Evolutionary conservation across 35 echinoderm and acorn worm genomes (phyloP).

Genomic region (Diadema setosum): DNA sequence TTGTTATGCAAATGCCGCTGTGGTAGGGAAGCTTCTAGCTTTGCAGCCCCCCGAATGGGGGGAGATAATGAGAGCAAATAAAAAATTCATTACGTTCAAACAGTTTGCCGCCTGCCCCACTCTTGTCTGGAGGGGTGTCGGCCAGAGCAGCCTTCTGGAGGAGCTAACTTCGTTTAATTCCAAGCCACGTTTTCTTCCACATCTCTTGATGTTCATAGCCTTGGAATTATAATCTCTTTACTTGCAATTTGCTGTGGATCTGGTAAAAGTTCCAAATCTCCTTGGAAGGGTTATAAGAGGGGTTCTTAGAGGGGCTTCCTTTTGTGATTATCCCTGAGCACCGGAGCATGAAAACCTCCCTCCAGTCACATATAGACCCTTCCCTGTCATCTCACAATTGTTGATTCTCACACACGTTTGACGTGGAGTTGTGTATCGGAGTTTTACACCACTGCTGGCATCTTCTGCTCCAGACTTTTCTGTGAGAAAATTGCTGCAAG

Average conservation of each 20-base stretch:
- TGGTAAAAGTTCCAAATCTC: not conserved
- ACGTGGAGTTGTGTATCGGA: too few species aligned
- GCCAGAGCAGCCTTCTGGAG: not conserved
- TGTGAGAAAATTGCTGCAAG: too few species aligned
- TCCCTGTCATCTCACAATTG: too few species aligned
- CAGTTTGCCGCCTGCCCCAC: not conserved
- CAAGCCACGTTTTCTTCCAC: not conserved
- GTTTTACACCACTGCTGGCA: too few species aligned
- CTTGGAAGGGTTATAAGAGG: not conserved
- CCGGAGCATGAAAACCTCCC: too few species aligned
- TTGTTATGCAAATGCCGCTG: not conserved
- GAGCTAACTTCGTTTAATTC: not conserved
- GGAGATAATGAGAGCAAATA: not conserved
- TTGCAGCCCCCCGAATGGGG: not conserved
- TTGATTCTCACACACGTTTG: too few species aligned
- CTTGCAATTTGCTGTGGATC: not conserved
- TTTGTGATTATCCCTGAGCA: too few species aligned
- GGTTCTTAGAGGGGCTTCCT: too few species aligned
- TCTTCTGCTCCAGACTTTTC: too few species aligned
- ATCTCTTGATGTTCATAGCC: not conserved
- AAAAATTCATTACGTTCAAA: slow-evolving; percentile 17
- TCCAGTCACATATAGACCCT: too few species aligned
- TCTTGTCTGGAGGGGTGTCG: not conserved
- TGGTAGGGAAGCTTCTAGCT: not conserved
- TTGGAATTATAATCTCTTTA: not conserved